phyloP scores from a whole-genome alignment of 2,113 vertebrate genomes.

The Petromus typicus region DNA sequence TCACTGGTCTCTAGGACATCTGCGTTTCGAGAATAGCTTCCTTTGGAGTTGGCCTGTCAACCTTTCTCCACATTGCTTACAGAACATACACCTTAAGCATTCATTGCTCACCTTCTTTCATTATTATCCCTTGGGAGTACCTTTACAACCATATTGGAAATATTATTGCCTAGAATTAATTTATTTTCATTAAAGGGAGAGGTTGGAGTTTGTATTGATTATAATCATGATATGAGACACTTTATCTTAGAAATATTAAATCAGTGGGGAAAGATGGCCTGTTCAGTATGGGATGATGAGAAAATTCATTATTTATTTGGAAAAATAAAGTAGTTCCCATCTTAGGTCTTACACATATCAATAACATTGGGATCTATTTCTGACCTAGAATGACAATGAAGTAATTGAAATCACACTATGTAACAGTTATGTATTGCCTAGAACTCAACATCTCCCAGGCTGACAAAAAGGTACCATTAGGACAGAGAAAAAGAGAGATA shows the following conservation, averaged over 20 bases:
- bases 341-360: neutral
- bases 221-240: neutral
- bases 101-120: neutral
- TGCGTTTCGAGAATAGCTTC: neutral
- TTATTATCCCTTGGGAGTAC: neutral
- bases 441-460: neutral
- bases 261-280: neutral
- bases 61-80: neutral
- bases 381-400: neutral
- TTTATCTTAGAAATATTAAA: neutral
- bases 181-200: neutral
- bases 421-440: neutral
- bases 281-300: neutral
- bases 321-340: conserved; percentile 4
- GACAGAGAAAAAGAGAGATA: neutral
- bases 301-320: neutral
- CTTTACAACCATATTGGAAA: neutral
- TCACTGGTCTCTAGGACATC: neutral
- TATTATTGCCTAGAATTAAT: neutral
- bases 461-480: neutral
- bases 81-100: neutral
- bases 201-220: conserved; percentile 1
- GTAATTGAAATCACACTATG: neutral
- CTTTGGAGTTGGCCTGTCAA: neutral
- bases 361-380: neutral